phyloP scores from a whole-genome alignment of 1,140 invertebrate species.

The Macrobrachium nipponense region DNA sequence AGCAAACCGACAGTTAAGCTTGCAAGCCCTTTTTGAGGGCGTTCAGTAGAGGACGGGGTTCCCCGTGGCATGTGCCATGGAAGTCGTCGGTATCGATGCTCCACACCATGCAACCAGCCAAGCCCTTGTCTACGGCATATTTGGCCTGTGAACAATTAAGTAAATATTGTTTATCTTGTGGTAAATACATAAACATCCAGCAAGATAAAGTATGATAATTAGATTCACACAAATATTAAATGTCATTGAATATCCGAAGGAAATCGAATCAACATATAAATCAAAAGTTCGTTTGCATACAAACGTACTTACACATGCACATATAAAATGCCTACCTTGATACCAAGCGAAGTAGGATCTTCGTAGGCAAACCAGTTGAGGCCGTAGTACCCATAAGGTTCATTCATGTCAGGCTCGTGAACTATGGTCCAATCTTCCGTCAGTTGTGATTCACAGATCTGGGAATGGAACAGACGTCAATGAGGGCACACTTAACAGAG shows the following conservation, averaged over 20 bases:
- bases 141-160: constrained; percentile 67
- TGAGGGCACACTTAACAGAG: not conserved
- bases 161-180: no score
- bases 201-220: no score
- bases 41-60: constrained; percentile 35
- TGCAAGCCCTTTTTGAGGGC: constrained; percentile 12
- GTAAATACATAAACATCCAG: no score
- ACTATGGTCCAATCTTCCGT: constrained; percentile 55
- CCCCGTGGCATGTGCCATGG: constrained; percentile 71
- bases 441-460: constrained; percentile 58
- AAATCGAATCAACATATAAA: no score
- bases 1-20: not conserved
- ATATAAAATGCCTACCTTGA: constrained; percentile 34
- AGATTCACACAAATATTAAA: no score
- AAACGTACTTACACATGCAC: not conserved
- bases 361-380: constrained; percentile 63
- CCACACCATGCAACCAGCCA: constrained; percentile 80
- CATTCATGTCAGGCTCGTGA: not conserved
- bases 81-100: constrained; percentile 82
- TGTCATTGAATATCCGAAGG: no score
- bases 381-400: constrained; percentile 35
- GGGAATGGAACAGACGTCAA: not conserved
- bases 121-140: constrained; percentile 70
- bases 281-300: no score
- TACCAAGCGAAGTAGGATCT: constrained; percentile 46